Conservation (phyloP, 2,113 vertebrate genomes). For the Lycocorax pyrrhopterus region DNA sequence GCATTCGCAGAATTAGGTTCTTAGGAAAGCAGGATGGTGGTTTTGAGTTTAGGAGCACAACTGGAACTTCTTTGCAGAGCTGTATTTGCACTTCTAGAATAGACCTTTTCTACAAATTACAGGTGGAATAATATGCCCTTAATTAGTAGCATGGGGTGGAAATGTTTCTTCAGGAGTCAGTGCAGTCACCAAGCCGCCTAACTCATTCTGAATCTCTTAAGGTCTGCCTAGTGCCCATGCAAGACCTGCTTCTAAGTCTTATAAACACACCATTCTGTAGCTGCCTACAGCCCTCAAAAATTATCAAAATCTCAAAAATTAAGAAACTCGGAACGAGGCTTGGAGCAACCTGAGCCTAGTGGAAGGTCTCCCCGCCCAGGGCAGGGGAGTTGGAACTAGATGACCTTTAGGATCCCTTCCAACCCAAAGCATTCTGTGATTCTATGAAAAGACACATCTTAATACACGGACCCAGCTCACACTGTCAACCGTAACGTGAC, state of each 20-base stretch:
- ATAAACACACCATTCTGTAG: too few relatives aligned
- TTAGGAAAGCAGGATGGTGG: neutral
- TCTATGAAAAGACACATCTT: neutral
- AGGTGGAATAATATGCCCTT: neutral
- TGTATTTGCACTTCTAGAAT: neutral
- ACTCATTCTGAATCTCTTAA: neutral
- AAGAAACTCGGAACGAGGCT: neutral
- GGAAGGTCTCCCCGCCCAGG: too few relatives aligned
- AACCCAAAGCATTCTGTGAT: neutral
- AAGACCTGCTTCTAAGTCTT: neutral
- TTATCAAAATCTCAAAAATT: neutral
- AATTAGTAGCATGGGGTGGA: neutral
- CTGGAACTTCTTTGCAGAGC: neutral
- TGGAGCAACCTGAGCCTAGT: neutral
- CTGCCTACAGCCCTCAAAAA: neutral
- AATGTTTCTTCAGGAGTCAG: neutral
- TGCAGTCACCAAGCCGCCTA: neutral
- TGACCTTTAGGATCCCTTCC: neutral
- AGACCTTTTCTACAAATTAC: neutral
- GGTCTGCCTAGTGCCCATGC: neutral
- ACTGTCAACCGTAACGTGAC: fast-evolving
- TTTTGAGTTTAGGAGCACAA: neutral
- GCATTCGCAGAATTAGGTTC: neutral
- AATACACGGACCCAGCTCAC: neutral
- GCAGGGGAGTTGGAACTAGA: neutral